Evolutionary conservation across 2,113 vertebrate species (phyloP).

Genomic region (Chamaetylas fuelleborni): DNA sequence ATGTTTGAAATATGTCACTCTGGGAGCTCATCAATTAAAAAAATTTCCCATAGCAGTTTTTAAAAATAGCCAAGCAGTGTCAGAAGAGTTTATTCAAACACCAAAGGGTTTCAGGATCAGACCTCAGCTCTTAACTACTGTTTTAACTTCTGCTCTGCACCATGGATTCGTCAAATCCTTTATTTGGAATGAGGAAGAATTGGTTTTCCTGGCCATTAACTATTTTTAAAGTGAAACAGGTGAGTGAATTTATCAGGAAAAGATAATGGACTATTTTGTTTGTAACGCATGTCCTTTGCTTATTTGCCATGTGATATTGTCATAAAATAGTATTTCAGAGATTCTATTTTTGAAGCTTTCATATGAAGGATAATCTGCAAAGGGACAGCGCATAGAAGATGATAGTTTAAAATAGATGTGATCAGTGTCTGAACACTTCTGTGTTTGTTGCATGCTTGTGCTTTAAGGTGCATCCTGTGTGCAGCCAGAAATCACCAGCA

Average conservation of each 20-base stretch:
- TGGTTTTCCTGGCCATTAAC: not conserved
- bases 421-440: not conserved
- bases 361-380: not conserved
- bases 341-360: not conserved
- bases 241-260: slow-evolving; percentile 9
- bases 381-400: not conserved
- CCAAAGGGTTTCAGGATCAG: slow-evolving; percentile 49
- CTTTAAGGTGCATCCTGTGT: not conserved
- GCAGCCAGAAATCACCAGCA: not conserved
- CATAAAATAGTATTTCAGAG: not conserved
- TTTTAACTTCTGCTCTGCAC: slow-evolving; percentile 20
- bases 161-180: slow-evolving; percentile 40
- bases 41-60: slow-evolving; percentile 55
- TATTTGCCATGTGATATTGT: not conserved
- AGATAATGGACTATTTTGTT: not conserved
- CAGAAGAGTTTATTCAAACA: slow-evolving; percentile 56
- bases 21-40: slow-evolving; percentile 58
- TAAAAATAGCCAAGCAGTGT: slow-evolving; percentile 61
- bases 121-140: slow-evolving; percentile 38
- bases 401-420: not conserved
- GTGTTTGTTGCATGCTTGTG: fast-evolving
- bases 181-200: slow-evolving; percentile 37
- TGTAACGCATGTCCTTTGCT: not conserved
- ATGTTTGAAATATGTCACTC: slow-evolving; percentile 63
- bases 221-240: slow-evolving; percentile 14